Conservation (phyloP, 2,797 vertebrate species). For the Channallabes apus region DNA sequence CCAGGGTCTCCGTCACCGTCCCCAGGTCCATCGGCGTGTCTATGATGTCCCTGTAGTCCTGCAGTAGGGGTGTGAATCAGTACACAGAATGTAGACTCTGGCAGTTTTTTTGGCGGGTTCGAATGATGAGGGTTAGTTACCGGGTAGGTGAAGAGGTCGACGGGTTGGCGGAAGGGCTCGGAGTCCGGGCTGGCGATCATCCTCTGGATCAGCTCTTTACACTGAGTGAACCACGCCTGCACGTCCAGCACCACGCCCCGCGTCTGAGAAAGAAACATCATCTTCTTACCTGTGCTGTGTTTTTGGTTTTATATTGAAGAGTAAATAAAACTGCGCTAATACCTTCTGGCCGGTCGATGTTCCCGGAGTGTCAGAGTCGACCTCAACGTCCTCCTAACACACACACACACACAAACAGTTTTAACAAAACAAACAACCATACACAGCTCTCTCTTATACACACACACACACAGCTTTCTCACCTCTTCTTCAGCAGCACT, state of each 20-base stretch:
- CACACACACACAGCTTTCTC: not conserved
- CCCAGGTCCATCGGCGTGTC: constrained; percentile 96
- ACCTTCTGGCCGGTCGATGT: constrained; percentile 89
- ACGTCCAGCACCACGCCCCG: constrained; percentile 78
- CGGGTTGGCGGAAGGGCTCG: constrained; percentile 87
- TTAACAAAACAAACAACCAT: constrained; percentile 11
- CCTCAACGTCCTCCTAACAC: constrained; percentile 75
- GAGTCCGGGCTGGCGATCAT: constrained; percentile 89
- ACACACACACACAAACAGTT: constrained; percentile 44
- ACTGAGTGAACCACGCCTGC: constrained; percentile 83
- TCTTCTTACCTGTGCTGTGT: not conserved
- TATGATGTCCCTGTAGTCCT: constrained; percentile 95
- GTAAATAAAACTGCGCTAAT: not conserved
- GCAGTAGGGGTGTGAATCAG: not conserved
- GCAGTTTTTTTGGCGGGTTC: no score
- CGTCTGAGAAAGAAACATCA: constrained; percentile 67
- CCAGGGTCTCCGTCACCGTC: constrained; percentile 90
- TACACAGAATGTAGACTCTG: not conserved
- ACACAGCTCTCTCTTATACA: constrained; percentile 12
- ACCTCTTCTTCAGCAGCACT: constrained; percentile 87
- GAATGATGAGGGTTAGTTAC: constrained; percentile 67
- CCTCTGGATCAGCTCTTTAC: constrained; percentile 84
- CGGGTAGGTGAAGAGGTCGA: constrained; percentile 87
- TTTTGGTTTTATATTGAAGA: not conserved
- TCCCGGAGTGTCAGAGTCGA: constrained; percentile 94